Conservation (phyloP, 2,113 vertebrate genomes). For the Gallinago media region DNA sequence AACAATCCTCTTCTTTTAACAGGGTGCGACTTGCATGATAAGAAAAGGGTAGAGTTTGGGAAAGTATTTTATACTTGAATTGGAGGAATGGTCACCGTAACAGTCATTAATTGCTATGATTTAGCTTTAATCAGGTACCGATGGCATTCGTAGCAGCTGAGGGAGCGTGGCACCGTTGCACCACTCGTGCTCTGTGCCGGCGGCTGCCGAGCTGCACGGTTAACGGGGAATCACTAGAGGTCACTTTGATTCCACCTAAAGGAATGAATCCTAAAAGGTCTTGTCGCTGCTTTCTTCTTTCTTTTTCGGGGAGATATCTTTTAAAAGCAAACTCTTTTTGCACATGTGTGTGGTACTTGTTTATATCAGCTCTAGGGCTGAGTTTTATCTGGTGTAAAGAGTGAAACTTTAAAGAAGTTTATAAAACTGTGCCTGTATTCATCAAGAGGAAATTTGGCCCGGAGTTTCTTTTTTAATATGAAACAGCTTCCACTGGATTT, state of each 20-base stretch:
- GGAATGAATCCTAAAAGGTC: background rate
- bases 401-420: constrained; percentile 27
- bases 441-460: constrained; percentile 39
- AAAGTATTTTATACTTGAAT: background rate
- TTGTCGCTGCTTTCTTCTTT: background rate
- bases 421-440: background rate
- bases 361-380: background rate
- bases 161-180: background rate
- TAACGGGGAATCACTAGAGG: constrained; percentile 67
- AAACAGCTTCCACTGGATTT: constrained; percentile 40
- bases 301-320: rapidly evolving
- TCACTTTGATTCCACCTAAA: constrained; percentile 65
- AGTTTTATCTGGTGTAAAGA: background rate
- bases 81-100: background rate
- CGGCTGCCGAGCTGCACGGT: background rate
- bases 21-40: background rate
- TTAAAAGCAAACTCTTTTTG: background rate
- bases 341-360: background rate
- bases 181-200: background rate
- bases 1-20: background rate
- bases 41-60: background rate
- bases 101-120: background rate
- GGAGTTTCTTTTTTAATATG: constrained; percentile 28
- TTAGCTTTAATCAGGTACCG: background rate
- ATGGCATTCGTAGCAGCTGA: background rate